Percentiles rank a stretch among this genome's conserved stretches.
Evolutionary conservation across 2,888 invertebrate species (phyloP).

Genomic region (Panzeria rudis): DNA sequence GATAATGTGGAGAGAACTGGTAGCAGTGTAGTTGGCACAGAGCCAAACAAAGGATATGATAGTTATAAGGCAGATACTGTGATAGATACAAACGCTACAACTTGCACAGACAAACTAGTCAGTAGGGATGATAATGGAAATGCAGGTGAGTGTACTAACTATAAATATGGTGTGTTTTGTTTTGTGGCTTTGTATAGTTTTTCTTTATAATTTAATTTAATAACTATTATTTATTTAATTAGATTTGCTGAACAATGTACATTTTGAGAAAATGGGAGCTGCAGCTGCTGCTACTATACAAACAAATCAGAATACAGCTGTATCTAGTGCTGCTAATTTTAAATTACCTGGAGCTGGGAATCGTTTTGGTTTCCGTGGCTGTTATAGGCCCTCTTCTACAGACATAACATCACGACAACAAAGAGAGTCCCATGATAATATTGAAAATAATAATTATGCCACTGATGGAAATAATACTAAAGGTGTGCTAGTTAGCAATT

Average conservation of each 20-base stretch:
- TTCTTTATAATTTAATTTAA: slow-evolving; percentile 37
- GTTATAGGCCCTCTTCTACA: slow-evolving; percentile 85
- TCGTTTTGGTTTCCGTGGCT: slow-evolving; percentile 91
- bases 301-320: slow-evolving; percentile 72
- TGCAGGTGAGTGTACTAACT: slow-evolving; percentile 78
- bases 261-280: slow-evolving; percentile 82
- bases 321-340: slow-evolving; percentile 36
- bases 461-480: slow-evolving; percentile 74
- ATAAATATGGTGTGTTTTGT: not conserved
- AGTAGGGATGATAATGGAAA: slow-evolving; percentile 82
- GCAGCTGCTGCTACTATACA: slow-evolving; percentile 72
- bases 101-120: slow-evolving; percentile 63
- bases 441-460: slow-evolving; percentile 84
- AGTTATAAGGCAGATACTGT: slow-evolving; percentile 66
- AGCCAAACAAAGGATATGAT: slow-evolving; percentile 32
- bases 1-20: slow-evolving; percentile 39
- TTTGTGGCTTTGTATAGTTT: not conserved
- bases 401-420: slow-evolving; percentile 88
- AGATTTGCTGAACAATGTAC: slow-evolving; percentile 73
- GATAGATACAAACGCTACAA: slow-evolving; percentile 70
- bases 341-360: slow-evolving; percentile 85
- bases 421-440: slow-evolving; percentile 85
- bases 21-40: slow-evolving; percentile 60
- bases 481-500: slow-evolving; percentile 82
- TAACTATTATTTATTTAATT: slow-evolving; percentile 63